Base-by-base conservation (phyloP, 2,888 invertebrate genomes). In the Asteroscopus sphinx region DNA sequence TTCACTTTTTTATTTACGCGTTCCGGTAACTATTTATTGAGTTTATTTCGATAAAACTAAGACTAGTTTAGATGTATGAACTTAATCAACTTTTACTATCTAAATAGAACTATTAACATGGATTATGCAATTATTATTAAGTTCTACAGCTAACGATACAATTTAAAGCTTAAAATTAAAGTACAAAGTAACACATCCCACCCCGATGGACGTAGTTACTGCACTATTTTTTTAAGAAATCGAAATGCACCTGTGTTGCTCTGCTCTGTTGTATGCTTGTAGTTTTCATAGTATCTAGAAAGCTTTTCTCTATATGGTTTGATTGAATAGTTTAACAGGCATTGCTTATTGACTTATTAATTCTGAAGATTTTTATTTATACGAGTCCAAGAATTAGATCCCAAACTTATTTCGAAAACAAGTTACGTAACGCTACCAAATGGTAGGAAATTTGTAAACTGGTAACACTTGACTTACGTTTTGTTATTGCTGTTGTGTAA, bases 121-220 rank as follows among this genome's bases (percentile, higher is more conserved):
- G 44, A 46, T 41, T 39, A 47, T 32, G 41, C 30, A 59, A 41
- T 53, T 41, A 58, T 51, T 49, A 46, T 55, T 68, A 61, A 64
- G 56, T 62, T 69, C 45, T 68, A 59, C 25, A 51, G 7, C 28
- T 67, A 71, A 61, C 68, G 51, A 72, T 64, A 72, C 61, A 62
- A 63, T 65, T 61, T 26, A 67, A 59, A 74, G 76, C 72, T 76
- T 76, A 79, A 70, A 76, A 74, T 75, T 64, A 69, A 77, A 80
- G 80, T 77, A 77, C 81, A 49, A 64, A 64, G 54, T 66, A 74
- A 76, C 72, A 77, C 82, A 75, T 69, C 82, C 81, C 59, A 35
- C 68, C 54, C 39, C 56, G 28, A 49, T 53, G 75, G 79, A 83
- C 65, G 76, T 68, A 53, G 74, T 73, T 55, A 76, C 73, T 76